These are phyloP conservation scores for Clavelina lepadiformis DNA, from an alignment of 23 tunicate genomes.

Conservation along the genomic window DNA sequence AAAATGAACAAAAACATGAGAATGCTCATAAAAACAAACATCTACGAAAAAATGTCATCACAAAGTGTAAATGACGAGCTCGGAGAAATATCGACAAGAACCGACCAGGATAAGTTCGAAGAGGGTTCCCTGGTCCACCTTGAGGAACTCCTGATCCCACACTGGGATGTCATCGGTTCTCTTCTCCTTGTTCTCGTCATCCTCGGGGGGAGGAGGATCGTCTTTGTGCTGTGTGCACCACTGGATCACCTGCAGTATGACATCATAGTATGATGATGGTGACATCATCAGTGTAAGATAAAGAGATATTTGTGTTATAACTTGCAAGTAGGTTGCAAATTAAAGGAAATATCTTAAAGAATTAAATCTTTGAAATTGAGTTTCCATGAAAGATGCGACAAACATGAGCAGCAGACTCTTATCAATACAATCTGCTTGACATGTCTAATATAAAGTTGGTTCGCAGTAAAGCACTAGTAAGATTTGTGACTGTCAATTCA, in stretches of 20 bases:
- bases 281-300: not conserved
- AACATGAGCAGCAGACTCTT: too few species aligned
- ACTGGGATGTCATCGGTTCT: constrained; percentile 97
- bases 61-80: too few species aligned
- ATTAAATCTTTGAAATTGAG: too few species aligned
- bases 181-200: constrained; percentile 94
- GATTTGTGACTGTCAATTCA: too few species aligned
- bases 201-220: constrained; percentile 97
- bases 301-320: not conserved
- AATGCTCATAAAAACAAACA: not conserved
- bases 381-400: too few species aligned
- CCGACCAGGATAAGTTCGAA: constrained; percentile 83
- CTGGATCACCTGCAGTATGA: constrained; percentile 56
- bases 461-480: too few species aligned
- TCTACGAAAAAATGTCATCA: not conserved
- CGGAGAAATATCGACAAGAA: not conserved
- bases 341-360: too few species aligned
- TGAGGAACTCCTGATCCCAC: constrained; percentile 98
- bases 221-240: constrained; percentile 98
- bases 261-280: not conserved
- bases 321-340: too few species aligned
- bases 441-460: too few species aligned
- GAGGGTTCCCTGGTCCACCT: constrained; percentile 98
- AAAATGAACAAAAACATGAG: not conserved
- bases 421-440: too few species aligned